Conservation (phyloP, 2,797 vertebrate genomes). For the Crocodylus rhombifer region DNA sequence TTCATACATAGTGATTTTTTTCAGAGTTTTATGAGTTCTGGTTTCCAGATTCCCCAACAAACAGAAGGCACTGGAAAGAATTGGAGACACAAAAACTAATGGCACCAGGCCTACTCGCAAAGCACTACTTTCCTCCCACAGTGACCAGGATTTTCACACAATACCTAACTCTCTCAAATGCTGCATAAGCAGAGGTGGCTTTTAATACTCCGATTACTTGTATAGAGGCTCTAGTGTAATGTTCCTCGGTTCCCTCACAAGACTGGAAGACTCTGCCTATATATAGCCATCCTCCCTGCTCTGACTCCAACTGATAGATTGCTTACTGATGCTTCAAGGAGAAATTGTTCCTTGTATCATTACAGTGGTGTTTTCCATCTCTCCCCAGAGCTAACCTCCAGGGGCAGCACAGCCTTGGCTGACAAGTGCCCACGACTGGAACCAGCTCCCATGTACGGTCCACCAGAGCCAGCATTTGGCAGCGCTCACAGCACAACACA, state of each 20-base stretch:
- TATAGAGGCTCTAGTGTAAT: neutral
- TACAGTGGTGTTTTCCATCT: neutral
- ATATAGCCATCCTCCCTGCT: neutral
- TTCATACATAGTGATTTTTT: neutral
- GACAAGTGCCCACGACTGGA: conserved; percentile 19
- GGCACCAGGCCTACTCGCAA: too few relatives aligned
- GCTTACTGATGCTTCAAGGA: neutral
- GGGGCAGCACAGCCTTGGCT: neutral
- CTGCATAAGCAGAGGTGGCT: neutral
- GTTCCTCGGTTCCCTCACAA: neutral
- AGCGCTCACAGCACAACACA: conserved; percentile 1
- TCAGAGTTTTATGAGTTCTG: neutral
- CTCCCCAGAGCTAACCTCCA: neutral
- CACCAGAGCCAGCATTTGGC: conserved; percentile 8
- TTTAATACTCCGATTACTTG: neutral
- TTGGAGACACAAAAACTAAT: neutral
- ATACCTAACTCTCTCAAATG: neutral
- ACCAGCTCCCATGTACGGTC: conserved; percentile 1
- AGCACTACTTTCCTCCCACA: too few relatives aligned
- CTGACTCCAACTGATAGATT: neutral
- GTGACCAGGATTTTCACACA: too few relatives aligned
- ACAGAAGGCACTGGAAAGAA: neutral
- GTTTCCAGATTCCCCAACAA: neutral
- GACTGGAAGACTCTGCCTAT: too few relatives aligned
- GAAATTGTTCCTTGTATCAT: neutral